Conservation (phyloP, 1,140 invertebrate genomes). For the Aphis gossypii region DNA sequence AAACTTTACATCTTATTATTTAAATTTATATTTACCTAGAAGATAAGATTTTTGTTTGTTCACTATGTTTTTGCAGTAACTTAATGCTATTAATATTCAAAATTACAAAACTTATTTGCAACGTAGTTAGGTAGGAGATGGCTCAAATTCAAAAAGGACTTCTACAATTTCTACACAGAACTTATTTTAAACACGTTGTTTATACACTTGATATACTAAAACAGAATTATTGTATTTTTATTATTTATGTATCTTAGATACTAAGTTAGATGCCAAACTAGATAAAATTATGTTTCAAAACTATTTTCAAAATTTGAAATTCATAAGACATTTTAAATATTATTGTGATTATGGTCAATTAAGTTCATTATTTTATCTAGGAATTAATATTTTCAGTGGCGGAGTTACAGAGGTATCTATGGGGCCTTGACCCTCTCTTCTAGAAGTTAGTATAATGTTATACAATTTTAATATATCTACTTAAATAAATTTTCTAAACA, state of each 20-base stretch:
- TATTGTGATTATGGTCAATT: background rate
- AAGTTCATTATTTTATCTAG: background rate
- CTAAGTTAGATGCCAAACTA: background rate
- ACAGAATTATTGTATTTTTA: background rate
- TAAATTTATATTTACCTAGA: conserved; percentile 22
- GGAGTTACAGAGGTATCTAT: no score
- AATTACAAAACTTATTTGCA: conserved; percentile 39
- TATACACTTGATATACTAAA: background rate
- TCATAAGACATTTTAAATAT: background rate
- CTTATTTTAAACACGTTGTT: background rate
- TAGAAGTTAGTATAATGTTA: no score
- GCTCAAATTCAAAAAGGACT: background rate
- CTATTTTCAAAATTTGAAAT: background rate
- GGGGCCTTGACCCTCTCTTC: no score
- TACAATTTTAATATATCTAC: no score
- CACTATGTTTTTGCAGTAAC: conserved; percentile 35
- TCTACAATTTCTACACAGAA: background rate
- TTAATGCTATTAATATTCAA: conserved; percentile 42
- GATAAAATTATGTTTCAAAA: background rate
- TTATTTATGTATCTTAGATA: background rate
- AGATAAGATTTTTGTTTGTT: conserved; percentile 34
- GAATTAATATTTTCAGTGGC: background rate
- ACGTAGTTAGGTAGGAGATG: background rate
- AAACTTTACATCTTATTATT: conserved; percentile 37
- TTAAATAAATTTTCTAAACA: no score